Evolutionary conservation across 2,113 vertebrate species (phyloP).

Genomic region (Oryctolagus cuniculus): mOryCun1.1 NC_091437.1:40577501-40578000

Average conservation of each 20-base stretch:
- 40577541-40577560: not conserved
- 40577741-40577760: not conserved
- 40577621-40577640: not conserved
- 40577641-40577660: constrained; percentile 10
- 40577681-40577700: constrained; percentile 27
- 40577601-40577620: not conserved
- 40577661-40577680: constrained; percentile 27
- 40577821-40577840: too few relatives aligned
- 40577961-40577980: constrained; percentile 47
- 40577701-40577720: constrained; percentile 34
- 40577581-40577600: not conserved
- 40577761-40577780: not conserved
- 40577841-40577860: not conserved
- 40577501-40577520: not conserved
- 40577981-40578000: constrained; percentile 25
- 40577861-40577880: not conserved
- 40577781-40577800: not conserved
- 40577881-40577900: not conserved
- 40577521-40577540: not conserved
- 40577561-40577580: not conserved
- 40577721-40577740: constrained; percentile 43
- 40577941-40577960: constrained; percentile 19
- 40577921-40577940: constrained; percentile 26
- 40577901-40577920: constrained; percentile 46
- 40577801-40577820: not conserved